phyloP scores from a whole-genome alignment of 1,140 invertebrate species.

The Sycophila sp. region DNA sequence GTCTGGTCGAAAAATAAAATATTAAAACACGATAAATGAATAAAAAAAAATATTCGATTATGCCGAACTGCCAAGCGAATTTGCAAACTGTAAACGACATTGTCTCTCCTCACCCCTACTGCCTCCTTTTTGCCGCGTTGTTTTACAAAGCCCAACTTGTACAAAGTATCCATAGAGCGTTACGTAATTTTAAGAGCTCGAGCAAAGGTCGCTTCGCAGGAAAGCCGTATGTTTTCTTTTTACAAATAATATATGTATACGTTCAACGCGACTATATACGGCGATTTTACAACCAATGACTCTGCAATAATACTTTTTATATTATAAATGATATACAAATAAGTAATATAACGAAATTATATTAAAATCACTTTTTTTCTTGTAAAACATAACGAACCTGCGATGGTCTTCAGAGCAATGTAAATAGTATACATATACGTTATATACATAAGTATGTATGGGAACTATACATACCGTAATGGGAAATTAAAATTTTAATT shows the following conservation, averaged over 20 bases:
- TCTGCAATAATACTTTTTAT: conserved; percentile 36
- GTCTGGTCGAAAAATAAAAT: not conserved
- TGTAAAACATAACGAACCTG: conserved; percentile 1
- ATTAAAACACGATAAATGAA: too few relatives aligned
- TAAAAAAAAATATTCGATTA: conserved; percentile 3
- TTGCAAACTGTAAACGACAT: not conserved
- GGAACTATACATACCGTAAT: conserved; percentile 21
- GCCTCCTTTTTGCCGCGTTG: not conserved
- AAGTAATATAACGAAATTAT: conserved; percentile 16
- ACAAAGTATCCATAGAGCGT: conserved; percentile 26
- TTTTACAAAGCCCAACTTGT: conserved; percentile 23
- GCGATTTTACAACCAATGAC: not conserved
- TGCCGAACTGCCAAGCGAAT: not conserved
- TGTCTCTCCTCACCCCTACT: conserved; percentile 17
- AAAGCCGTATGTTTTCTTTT: not conserved
- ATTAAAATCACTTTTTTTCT: not conserved
- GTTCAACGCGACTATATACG: too few relatives aligned
- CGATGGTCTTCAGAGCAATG: conserved; percentile 13
- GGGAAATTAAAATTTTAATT: conserved; percentile 20
- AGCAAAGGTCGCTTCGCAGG: not conserved
- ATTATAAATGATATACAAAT: too few relatives aligned
- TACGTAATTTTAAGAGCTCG: conserved; percentile 42
- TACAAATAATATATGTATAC: not conserved
- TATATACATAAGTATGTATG: too few relatives aligned
- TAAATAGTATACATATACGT: conserved; percentile 5